phyloP scores from a whole-genome alignment of 2,888 invertebrate species.

The Aleiodes alternator region DNA sequence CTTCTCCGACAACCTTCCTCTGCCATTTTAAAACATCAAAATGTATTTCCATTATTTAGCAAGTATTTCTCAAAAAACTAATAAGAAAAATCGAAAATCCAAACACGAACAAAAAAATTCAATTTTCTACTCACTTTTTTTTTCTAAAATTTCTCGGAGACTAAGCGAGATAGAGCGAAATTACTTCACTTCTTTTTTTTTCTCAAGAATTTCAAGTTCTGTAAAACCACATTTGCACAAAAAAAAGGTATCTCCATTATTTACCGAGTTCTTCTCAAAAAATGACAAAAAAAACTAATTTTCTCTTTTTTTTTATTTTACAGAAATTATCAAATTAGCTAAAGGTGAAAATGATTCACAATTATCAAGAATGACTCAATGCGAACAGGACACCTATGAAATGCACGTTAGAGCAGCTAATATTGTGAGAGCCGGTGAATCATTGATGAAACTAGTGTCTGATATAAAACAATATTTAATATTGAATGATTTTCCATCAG shows the following conservation, averaged over 20 bases:
- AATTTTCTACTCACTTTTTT: too few species aligned
- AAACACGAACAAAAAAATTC: too few species aligned
- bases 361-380: constrained; percentile 91
- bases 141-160: too few species aligned
- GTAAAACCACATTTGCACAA: neutral
- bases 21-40: too few species aligned
- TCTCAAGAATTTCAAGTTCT: too few species aligned
- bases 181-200: too few species aligned
- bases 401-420: constrained; percentile 98
- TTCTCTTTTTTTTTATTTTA: constrained; percentile 63
- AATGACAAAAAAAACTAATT: neutral
- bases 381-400: constrained; percentile 96
- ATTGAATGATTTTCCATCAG: constrained; percentile 97
- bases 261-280: neutral
- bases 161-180: too few species aligned
- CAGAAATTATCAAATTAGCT: constrained; percentile 92
- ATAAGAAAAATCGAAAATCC: too few species aligned
- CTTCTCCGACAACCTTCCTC: too few species aligned
- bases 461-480: constrained; percentile 99
- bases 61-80: too few species aligned
- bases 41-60: neutral
- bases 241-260: neutral
- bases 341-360: constrained; percentile 95
- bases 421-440: constrained; percentile 97
- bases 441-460: constrained; percentile 96